Evolutionary conservation across 35 echinoderm and acorn worm genomes (phyloP), one percentile per base, ranked within the genome.

Genomic region (Hemicentrotus pulcherrimus): DNA sequence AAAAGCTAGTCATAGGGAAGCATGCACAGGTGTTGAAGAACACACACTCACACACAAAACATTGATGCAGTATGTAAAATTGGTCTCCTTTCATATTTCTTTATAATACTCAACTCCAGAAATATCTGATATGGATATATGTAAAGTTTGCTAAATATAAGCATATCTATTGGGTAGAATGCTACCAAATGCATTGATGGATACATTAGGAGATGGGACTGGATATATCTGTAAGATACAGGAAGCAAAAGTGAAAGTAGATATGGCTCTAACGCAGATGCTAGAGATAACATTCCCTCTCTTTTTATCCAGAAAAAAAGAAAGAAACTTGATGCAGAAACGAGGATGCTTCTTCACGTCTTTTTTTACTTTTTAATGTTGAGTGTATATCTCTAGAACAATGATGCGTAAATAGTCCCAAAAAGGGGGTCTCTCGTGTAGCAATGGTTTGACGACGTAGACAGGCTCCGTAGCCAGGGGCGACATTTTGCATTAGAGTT

Each of bases 401-500:
- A 78, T 78, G 22, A 78, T 78, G 65, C 24, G 65, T 78, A 78
- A 78, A 78, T 78, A 78, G 65, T n/a, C 65, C 6, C 32, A 24
- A 90, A 90, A 90, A 90, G 88, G 86, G 88, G 88, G 88, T 47
- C 88, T 90, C 88, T 90, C 18, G 88, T 47, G 12, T 90, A 16
- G 32, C 32, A 41, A 90, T 90, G 32, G 88, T 4, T 30, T 16
- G 88, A 90, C 88, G 46, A 90, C 4, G 88, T 18, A 47, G 46
- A 90, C 88, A 33, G 32, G 32, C 88, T 47, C 19, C 31, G 11
- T 90, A 9, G 32, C 88, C 88, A 12, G 46, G 46, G 88, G 88
- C 88, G 19, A 90, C 88, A 45, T 47, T 90, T 90, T 90, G 88
- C 88, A 90, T 90, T 90, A 90, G 88, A 90, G 88, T 45, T 90